Conservation (phyloP, 2,113 vertebrate genomes). For the Pyxicephalus adspersus region DNA sequence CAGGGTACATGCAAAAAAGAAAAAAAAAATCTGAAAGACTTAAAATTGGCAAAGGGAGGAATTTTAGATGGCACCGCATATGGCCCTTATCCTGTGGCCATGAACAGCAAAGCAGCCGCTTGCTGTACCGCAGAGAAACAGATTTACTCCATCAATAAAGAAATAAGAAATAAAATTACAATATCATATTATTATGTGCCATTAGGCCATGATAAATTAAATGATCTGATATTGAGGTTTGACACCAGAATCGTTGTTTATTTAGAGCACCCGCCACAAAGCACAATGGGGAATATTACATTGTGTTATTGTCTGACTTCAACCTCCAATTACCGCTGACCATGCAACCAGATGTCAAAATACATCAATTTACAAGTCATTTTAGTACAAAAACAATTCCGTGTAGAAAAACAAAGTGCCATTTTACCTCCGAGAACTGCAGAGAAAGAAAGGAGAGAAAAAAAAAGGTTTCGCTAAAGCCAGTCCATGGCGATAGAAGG, state of each 20-base stretch:
- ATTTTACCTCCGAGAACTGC: conserved; percentile 29
- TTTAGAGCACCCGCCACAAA: not conserved
- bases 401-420: not conserved
- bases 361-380: conserved; percentile 35
- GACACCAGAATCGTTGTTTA: conserved; percentile 15
- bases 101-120: no score
- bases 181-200: not conserved
- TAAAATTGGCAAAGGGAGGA: no score
- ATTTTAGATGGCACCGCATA: no score
- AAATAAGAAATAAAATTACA: conserved; percentile 1
- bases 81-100: no score
- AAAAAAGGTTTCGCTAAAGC: conserved; percentile 7
- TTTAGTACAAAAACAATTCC: conserved; percentile 38
- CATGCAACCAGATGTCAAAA: conserved; percentile 31
- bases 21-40: no score
- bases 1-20: no score
- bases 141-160: conserved; percentile 9
- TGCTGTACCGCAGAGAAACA: not conserved
- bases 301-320: conserved; percentile 16
- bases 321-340: conserved; percentile 39
- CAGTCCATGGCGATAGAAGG: conserved; percentile 8
- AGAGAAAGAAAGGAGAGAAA: not conserved
- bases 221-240: not conserved
- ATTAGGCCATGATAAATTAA: not conserved
- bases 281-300: conserved; percentile 37